Evolutionary conservation across 2,888 invertebrate species (phyloP).

Genomic region (Rhopalosiphum nymphaeae): DNA sequence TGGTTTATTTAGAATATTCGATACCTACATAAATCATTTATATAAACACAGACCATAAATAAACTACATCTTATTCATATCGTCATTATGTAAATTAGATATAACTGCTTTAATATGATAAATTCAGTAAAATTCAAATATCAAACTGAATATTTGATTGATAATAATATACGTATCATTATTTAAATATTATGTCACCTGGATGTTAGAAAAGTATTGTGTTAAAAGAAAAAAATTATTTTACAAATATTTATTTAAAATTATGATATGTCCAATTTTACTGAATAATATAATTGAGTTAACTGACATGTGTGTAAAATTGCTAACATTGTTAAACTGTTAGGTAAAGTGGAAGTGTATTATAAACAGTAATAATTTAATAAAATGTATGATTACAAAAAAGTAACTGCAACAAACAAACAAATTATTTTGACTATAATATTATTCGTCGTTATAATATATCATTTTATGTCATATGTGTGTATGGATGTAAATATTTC

Average conservation of each 20-base stretch:
- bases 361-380: neutral
- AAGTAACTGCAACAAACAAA: neutral
- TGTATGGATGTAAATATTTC: neutral
- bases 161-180: neutral
- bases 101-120: neutral
- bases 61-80: constrained; percentile 15
- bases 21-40: constrained; percentile 8
- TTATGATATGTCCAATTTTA: neutral
- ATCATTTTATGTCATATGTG: neutral
- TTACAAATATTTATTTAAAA: neutral
- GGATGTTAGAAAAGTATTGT: neutral
- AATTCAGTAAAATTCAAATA: constrained; percentile 13
- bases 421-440: neutral
- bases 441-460: neutral
- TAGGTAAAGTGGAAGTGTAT: neutral
- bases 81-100: constrained; percentile 2
- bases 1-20: constrained; percentile 13
- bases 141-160: neutral
- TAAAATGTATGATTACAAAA: neutral
- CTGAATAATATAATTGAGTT: neutral
- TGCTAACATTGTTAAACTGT: neutral
- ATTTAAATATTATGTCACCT: constrained; percentile 12
- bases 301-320: neutral
- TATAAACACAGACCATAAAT: constrained; percentile 1
- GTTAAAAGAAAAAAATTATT: neutral